Evolutionary conservation across 1,140 invertebrate genomes (phyloP), one percentile per base, ranked within the genome.

Genomic region (Gonioctena quinquepunctata): DNA sequence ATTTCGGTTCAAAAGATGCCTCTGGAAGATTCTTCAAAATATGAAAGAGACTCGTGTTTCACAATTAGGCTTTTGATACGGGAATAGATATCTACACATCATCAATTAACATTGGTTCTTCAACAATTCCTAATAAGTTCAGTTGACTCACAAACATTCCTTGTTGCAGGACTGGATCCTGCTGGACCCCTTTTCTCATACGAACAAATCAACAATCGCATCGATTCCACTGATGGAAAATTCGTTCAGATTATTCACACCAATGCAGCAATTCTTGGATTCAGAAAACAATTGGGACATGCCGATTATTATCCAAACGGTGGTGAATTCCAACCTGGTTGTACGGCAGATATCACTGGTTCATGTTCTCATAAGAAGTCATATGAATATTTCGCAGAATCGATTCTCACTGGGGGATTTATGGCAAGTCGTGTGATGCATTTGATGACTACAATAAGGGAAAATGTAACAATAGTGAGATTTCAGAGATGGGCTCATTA

Each of bases 291-390:
- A 0, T 78, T 90, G 64, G 90, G 90, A 3, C 87, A 91, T 76
- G 89, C 87, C 27, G 91, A 93, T 81, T 93, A 92, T 77, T 92
- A 89, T 79, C 89, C 90, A 11, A 92, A 92, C 76, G 90, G 90
- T 25, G 90, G 89, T 3, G 82, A 81, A 1, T 74, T 82, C 7
- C 92, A 94, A 77, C 89, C 90, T 5, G 92, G 92, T 1, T 94
- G 93, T 67, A 79, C 75, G 0, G 79, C 82, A 2, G 85, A 87
- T 79, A 23, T 81, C 16, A 8, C 26, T 3, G 63, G 63, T 18
- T 77, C 19, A 62, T 89, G 88, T 64, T 82, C 86, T 8, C 88
- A 88, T 74, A 83, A 84, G 42, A 80, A 87, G 0, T 85, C 89
- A 2, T 89, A 88, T 68, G 79, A 85, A 72, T 88, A 86, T 65